phyloP scores from a whole-genome alignment of 2,888 invertebrate genomes.

The Zelleria hepariella region DNA sequence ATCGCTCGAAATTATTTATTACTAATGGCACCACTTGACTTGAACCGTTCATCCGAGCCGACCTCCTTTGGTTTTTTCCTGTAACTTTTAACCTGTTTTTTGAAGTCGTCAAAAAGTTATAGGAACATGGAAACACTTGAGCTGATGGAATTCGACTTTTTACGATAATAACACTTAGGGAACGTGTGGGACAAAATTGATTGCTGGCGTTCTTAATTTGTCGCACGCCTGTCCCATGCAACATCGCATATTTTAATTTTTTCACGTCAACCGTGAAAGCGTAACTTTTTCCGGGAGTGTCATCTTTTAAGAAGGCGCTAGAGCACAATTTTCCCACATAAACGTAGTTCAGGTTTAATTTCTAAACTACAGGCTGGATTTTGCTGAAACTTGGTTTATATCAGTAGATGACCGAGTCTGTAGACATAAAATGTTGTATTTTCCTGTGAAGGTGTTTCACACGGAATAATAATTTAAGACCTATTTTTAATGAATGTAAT shows the following conservation, averaged over 20 bases:
- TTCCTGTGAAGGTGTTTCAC: too few relatives aligned
- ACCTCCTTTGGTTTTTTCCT: conserved; percentile 9
- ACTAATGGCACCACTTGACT: conserved; percentile 37
- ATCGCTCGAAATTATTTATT: conserved; percentile 59
- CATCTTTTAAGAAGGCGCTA: too few relatives aligned
- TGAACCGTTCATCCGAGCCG: conserved; percentile 15
- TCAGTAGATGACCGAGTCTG: too few relatives aligned
- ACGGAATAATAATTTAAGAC: too few relatives aligned
- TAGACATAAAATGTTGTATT: too few relatives aligned
- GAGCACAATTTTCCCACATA: too few relatives aligned
- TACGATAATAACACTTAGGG: not conserved
- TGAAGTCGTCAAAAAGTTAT: conserved; percentile 19
- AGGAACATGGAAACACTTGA: conserved; percentile 40
- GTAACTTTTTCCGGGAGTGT: not conserved
- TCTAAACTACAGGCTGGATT: too few relatives aligned
- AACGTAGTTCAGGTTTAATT: too few relatives aligned
- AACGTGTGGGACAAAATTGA: conserved; percentile 14
- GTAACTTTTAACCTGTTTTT: conserved; percentile 22
- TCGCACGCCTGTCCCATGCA: too few relatives aligned
- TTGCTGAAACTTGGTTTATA: too few relatives aligned
- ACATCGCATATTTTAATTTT: too few relatives aligned
- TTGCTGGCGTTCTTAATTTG: conserved; percentile 8
- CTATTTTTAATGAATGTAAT: too few relatives aligned
- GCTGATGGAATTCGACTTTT: conserved; percentile 13
- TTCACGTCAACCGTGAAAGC: not conserved